Percentiles rank a stretch among this genome's conserved stretches.
phyloP scores from a whole-genome alignment of 2,797 vertebrate genomes.

The Darevskia nairensis region DNA sequence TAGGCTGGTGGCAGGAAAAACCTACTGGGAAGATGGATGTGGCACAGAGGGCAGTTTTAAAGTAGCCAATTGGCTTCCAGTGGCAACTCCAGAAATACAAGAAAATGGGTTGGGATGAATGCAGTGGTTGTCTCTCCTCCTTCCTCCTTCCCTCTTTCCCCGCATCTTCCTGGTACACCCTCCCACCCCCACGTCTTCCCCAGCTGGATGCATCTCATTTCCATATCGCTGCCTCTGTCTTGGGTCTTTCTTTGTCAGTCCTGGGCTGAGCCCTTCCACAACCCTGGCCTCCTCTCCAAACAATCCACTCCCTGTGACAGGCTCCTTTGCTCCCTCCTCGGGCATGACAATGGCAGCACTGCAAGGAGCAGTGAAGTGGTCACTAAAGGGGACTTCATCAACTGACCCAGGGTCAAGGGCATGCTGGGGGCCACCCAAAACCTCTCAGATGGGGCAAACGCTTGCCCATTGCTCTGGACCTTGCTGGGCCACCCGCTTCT shows the following conservation, averaged over 20 bases:
- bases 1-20: no score
- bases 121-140: background rate
- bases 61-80: background rate
- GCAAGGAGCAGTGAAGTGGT: background rate
- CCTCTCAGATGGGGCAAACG: background rate
- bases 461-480: no score
- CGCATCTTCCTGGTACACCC: conserved; percentile 6
- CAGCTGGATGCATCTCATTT: conserved; percentile 5
- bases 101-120: background rate
- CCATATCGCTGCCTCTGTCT: background rate
- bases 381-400: background rate
- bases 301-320: background rate
- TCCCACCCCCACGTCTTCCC: background rate
- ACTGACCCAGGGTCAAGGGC: background rate
- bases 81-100: background rate
- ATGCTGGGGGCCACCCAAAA: background rate
- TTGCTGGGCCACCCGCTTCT: background rate
- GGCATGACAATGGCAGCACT: no score
- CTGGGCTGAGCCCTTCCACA: background rate
- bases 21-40: background rate
- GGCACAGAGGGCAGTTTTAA: background rate
- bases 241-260: background rate
- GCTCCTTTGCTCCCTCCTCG: background rate
- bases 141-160: background rate
- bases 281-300: no score